Evolutionary conservation across 2,888 invertebrate species (phyloP).

Genomic region (Petrophora chlorosata): DNA sequence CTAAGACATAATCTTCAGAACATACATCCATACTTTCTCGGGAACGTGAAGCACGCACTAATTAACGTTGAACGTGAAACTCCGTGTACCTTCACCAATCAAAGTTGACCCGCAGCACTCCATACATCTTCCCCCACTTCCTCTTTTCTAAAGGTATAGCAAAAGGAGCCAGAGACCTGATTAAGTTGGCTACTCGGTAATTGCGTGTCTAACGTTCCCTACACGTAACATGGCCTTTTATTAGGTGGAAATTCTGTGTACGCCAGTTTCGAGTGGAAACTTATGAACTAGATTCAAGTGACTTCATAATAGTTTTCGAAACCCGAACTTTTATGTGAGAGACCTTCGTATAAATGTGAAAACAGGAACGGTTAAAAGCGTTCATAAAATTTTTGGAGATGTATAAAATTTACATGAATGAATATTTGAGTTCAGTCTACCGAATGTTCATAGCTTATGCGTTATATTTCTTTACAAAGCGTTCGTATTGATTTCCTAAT

Average conservation of each 20-base stretch:
- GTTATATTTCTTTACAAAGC: conserved; percentile 40
- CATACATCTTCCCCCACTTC: conserved; percentile 58
- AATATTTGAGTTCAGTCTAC: conserved; percentile 50
- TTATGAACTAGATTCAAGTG: conserved; percentile 59
- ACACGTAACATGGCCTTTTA: conserved; percentile 81
- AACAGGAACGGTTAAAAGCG: conserved; percentile 38
- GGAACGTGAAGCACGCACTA: conserved; percentile 79
- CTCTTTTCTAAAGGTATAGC: conserved; percentile 46
- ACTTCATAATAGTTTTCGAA: conserved; percentile 40
- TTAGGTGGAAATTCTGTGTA: conserved; percentile 82
- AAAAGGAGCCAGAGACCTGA: conserved; percentile 60
- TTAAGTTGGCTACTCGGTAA: conserved; percentile 69
- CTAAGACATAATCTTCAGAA: conserved; percentile 62
- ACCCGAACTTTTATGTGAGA: conserved; percentile 31
- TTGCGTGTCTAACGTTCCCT: conserved; percentile 80
- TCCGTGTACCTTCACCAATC: conserved; percentile 63
- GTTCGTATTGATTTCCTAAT: conserved; percentile 27
- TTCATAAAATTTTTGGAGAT: conserved; percentile 40
- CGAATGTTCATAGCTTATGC: conserved; percentile 31
- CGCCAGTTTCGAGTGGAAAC: conserved; percentile 64
- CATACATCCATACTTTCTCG: conserved; percentile 68
- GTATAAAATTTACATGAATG: conserved; percentile 58
- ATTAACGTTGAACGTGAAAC: conserved; percentile 82
- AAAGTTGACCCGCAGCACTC: conserved; percentile 60
- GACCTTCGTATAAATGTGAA: conserved; percentile 32